Conservation (phyloP, 2,797 vertebrate genomes). For the Danio choprae region DNA sequence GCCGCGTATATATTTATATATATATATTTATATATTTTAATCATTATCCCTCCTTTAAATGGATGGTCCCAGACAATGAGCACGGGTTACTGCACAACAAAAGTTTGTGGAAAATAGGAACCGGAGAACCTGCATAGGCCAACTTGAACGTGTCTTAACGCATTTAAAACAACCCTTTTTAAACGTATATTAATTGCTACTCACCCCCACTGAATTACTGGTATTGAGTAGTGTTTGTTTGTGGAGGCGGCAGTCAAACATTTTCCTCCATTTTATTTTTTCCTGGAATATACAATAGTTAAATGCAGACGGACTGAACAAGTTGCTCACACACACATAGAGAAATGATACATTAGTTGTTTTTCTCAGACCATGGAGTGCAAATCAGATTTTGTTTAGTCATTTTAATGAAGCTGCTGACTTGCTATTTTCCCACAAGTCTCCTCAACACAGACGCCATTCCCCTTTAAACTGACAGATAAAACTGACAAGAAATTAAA, state of each 20-base stretch:
- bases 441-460: conserved; percentile 85
- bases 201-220: conserved; percentile 72
- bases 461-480: conserved; percentile 86
- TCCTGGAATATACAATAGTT: conserved; percentile 91
- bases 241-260: conserved; percentile 84
- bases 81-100: conserved; percentile 87
- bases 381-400: conserved; percentile 93
- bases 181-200: conserved; percentile 74
- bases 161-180: conserved; percentile 70
- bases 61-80: conserved; percentile 85
- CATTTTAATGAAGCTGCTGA: conserved; percentile 75
- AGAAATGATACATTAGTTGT: conserved; percentile 86
- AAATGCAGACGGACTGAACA: conserved; percentile 92
- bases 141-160: conserved; percentile 72
- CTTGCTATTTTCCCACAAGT: conserved; percentile 75
- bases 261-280: conserved; percentile 81
- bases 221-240: conserved; percentile 90
- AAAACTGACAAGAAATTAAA: conserved; percentile 64
- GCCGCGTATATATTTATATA: conserved; percentile 44
- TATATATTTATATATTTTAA: conserved; percentile 59
- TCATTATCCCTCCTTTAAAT: conserved; percentile 80
- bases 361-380: conserved; percentile 94
- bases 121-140: conserved; percentile 87
- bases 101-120: conserved; percentile 73
- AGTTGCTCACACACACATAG: conserved; percentile 89